Base-by-base conservation (phyloP, 2,797 vertebrate genomes). In the Phalloptychus januarius region DNA sequence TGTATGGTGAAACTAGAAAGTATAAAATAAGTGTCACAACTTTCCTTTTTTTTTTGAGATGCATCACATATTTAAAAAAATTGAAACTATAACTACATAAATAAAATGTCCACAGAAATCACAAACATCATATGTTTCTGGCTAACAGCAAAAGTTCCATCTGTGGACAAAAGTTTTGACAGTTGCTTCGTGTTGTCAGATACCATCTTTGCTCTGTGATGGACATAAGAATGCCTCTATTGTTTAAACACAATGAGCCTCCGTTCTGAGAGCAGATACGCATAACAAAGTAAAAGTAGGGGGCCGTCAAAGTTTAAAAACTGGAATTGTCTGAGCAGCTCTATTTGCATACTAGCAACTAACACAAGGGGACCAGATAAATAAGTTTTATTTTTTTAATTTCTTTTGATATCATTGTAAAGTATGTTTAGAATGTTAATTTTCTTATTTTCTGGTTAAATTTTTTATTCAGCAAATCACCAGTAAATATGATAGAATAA, bases 201-300 rank as follows among this genome's bases (percentile, higher is more conserved):
- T 92, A 86, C 88, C 89, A 94, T 96, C 96, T 96, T 97, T 97
- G 96, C 97, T 93, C 92, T 78, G 84, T 95, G 95, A 96, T 95
- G 96, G 95, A 97, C 95, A 96, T 96, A 90, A 94, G 95, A 95
- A 94, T 82, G 86, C 40, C 87, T 90, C 94, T 90, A 95, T 96
- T 94, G 90, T 93, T 88, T 82, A 6, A 40, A 81, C 90, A 94
- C 94, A 95, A 95, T 95, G 88, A 83, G 88, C 81, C 86, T 89
- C 90, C 90, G 86, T 95, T 96, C 93, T 93, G 87, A 85, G 90
- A 86, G 86, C 91, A 94, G 94, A 96, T 94, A 94, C 93, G 88
- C 93, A 95, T 95, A 95, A 96, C 95, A 95, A 95, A 95, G 95
- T 94, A 93, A 94, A 95, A 92, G 94, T 95, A 91, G 94, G 95